These are phyloP conservation scores for Diphyllodes magnificus DNA, from an alignment of 2,113 vertebrate species.

Conservation along the genomic window DNA sequence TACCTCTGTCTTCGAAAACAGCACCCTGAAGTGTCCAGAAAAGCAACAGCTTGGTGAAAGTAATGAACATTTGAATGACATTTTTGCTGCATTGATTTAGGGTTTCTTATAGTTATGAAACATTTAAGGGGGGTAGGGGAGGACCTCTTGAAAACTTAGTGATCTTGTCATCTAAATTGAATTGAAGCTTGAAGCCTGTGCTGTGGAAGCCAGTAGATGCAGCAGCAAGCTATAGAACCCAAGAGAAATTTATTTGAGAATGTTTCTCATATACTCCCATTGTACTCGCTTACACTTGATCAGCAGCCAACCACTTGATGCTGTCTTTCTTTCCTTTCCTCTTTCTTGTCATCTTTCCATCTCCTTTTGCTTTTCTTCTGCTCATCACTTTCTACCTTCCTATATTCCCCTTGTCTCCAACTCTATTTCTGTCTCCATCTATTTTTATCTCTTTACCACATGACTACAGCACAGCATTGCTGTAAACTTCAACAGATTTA, in stretches of 20 bases:
- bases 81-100: background rate
- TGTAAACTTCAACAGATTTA: background rate
- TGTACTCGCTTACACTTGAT: background rate
- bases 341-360: background rate
- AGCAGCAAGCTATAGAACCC: background rate
- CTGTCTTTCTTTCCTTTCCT: background rate
- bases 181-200: background rate
- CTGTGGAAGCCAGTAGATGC: background rate
- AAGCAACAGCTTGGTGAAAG: background rate
- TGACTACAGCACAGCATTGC: background rate
- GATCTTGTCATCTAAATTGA: background rate
- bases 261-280: background rate
- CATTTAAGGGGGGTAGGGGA: rapidly evolving
- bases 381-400: background rate
- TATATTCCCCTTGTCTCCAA: background rate
- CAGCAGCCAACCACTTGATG: background rate
- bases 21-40: background rate
- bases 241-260: background rate
- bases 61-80: background rate
- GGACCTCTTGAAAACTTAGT: background rate
- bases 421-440: background rate
- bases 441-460: background rate
- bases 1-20: background rate
- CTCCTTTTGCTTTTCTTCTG: background rate
- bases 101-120: background rate